Evolutionary conservation across 2,888 invertebrate species (phyloP).

Genomic region (Eristalis intricaria): DNA sequence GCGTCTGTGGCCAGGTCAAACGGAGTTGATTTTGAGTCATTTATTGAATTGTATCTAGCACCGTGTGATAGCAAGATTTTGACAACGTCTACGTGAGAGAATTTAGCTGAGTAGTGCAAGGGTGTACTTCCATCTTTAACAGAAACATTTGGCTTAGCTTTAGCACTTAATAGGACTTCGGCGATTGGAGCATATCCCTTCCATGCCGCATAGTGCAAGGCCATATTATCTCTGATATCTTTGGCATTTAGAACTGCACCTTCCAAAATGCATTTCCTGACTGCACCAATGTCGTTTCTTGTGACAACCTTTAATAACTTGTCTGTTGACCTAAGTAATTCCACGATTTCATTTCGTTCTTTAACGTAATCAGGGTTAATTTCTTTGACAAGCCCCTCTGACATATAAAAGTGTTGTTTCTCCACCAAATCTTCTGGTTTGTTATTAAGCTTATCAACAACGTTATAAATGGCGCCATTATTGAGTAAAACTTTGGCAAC

Average conservation of each 20-base stretch:
- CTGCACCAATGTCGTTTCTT: neutral
- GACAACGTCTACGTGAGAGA: neutral
- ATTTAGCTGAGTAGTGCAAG: slow-evolving; percentile 26
- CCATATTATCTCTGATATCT: neutral
- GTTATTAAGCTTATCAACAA: neutral
- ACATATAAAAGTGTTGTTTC: neutral
- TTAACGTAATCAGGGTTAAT: neutral
- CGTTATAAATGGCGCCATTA: slow-evolving; percentile 24
- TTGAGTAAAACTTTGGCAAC: slow-evolving; percentile 34
- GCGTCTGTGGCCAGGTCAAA: neutral
- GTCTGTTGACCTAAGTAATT: neutral
- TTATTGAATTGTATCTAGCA: slow-evolving; percentile 7
- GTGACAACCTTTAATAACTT: slow-evolving; percentile 5
- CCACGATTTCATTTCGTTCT: neutral
- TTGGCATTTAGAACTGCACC: slow-evolving; percentile 9
- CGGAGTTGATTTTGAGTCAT: slow-evolving; percentile 3
- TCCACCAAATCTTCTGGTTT: neutral
- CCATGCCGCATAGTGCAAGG: slow-evolving; percentile 60
- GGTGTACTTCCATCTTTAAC: slow-evolving; percentile 10
- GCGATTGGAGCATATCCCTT: slow-evolving; percentile 73
- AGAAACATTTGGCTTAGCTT: slow-evolving; percentile 53
- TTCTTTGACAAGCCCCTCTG: neutral
- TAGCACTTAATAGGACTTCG: slow-evolving; percentile 53
- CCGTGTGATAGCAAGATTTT: slow-evolving; percentile 9
- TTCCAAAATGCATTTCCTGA: neutral